These are phyloP conservation scores for Hystrix cristata DNA, from an alignment of 2,113 vertebrate genomes.

Conservation along the genomic window DNA sequence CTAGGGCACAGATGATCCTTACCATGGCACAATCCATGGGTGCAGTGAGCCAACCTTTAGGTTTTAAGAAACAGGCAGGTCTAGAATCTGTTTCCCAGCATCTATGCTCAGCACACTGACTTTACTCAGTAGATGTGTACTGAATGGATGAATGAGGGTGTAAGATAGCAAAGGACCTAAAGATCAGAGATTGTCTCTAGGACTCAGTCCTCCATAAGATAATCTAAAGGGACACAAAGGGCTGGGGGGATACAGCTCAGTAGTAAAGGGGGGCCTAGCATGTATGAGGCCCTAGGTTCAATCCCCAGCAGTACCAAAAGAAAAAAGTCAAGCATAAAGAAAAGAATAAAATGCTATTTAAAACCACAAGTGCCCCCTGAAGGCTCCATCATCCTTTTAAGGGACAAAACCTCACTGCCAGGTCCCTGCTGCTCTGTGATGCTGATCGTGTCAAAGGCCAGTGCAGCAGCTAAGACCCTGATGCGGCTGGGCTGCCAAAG, in stretches of 20 bases:
- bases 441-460: not conserved
- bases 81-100: not conserved
- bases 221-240: not conserved
- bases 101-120: not conserved
- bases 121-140: not conserved
- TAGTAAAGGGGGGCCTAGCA: not conserved
- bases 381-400: not conserved
- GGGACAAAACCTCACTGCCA: not conserved
- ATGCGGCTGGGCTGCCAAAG: not conserved
- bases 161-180: not conserved
- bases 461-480: not conserved
- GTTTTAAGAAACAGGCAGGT: not conserved
- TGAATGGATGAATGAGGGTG: not conserved
- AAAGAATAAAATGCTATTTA: not conserved
- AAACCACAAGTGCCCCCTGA: not conserved
- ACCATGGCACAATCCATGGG: rapidly evolving
- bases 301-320: not conserved
- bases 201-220: not conserved
- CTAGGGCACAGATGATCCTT: not conserved
- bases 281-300: not conserved
- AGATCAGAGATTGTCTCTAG: not conserved
- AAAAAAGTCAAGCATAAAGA: not conserved
- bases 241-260: not conserved
- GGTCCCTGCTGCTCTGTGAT: not conserved
- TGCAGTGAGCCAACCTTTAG: not conserved